Base-by-base conservation (phyloP, 2,888 invertebrate genomes). In the Nasonovia ribisnigri region DNA sequence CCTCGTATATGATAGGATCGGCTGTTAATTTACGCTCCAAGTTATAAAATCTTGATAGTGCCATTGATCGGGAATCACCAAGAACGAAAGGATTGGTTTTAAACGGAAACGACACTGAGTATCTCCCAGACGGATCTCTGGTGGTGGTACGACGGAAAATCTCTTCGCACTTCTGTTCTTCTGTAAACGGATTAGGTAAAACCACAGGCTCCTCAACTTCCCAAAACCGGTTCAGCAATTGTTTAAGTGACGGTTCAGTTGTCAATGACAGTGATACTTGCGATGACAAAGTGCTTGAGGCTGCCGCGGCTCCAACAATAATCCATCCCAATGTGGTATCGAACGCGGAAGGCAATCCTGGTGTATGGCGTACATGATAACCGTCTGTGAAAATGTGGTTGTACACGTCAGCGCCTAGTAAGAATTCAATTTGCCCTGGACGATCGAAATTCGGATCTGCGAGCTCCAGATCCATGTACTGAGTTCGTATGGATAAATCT, bases 161-260 rank as follows among this genome's bases (percentile, higher is more conserved):
- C 42, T 84, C 84, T 84, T 84, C 84, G 26, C 91, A 90, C 48
- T 67, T 67, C 24, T 67, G 42, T 16, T 67, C 77, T n/a, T 90
- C 91, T 43, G 91, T 60, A 67, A 67, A 60, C 29, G 42, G 57
- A 43, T 29, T 42, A 43, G 54, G 54, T 54, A 24, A 54, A 24
- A 24, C 24, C 24, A n/a, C 54, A 54, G 54, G 57, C 42, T 90
- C 90, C 42, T 90, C 90, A 10, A 57, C 36, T 90, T 57, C 60
- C 90, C 90, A 90, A 42, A 90, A 90, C 90, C 60, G 90, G 36
- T 42, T 57, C n/a, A 90, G 43, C 46, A 90, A 57, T 29, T 48
- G 13, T 29, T 90, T 42, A 4, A 90, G 36, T 10, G 84, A 84
- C 36, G 84, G 84, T 36, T 84, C 84, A 5, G 84, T 84, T 54